Base-by-base conservation (phyloP, 2,888 invertebrate species). In the Crematogaster levior region DNA sequence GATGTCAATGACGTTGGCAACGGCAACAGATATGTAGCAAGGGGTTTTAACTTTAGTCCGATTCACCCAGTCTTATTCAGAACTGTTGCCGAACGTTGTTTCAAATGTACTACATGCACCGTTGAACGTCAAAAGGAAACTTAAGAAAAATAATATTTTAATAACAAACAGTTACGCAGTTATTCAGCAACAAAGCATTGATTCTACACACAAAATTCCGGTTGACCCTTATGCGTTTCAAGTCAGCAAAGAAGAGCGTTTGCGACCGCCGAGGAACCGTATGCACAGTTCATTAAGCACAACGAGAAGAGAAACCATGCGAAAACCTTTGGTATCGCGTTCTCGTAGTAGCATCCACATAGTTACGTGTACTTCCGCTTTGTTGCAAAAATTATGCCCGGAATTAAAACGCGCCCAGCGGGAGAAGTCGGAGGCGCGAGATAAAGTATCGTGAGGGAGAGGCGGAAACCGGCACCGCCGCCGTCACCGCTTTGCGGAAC, bases 341-440 rank as follows among this genome's bases (percentile, higher is more conserved):
- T 61, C 46, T 56, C 68, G 53, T 24, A 48, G 43, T 15, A 10
- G 21, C 56, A 21, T 66, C 53, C 66, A 75, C 66, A 30, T 53
- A 77, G 68, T 77, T 77, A 68, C 56, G 40, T 34, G 74, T 58
- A 80, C 53, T 84, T 75, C 60, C 46, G 75, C 72, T 83, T 85
- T 82, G 79, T 81, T 65, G 58, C 82, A 88, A 88, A 86, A 86
- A 88, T 86, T 84, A 85, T 85, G 81, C 70, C 34, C 40, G 9
- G 66, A 82, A 82, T 88, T 88, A 86, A 88, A 88, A 83, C 58
- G 30, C 66, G 48, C 51, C 43, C 58, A n/a, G 46, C 46, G 40
- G 24, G 37, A 60, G 43, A 58, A 43, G 61, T 46, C 24, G 48
- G 53, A 61, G 80, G n/a, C 21, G 81, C 68, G 70, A 74, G 70